phyloP scores from a whole-genome alignment of 2,888 invertebrate genomes.

The Plemyria rubiginata region DNA sequence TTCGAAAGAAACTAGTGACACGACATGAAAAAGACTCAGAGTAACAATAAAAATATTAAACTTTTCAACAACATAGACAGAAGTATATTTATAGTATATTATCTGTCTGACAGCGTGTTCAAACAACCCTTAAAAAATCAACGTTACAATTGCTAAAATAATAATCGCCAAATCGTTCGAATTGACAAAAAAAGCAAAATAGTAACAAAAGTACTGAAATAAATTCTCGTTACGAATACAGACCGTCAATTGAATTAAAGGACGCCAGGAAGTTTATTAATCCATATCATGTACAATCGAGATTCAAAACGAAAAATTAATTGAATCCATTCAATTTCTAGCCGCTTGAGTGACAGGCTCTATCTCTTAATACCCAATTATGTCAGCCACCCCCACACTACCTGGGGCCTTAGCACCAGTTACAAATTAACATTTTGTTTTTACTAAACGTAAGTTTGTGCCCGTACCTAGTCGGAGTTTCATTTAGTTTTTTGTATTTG shows the following conservation, averaged over 20 bases:
- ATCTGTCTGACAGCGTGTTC: no score
- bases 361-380: constrained; percentile 78
- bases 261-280: constrained; percentile 34
- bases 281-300: constrained; percentile 46
- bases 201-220: not conserved
- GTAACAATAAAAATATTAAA: no score
- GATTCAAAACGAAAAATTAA: constrained; percentile 68
- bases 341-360: constrained; percentile 67
- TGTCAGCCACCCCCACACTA: constrained; percentile 38
- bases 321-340: constrained; percentile 72
- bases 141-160: no score
- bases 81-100: no score
- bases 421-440: not conserved
- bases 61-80: no score
- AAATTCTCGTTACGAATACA: not conserved
- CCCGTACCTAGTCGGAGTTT: no score
- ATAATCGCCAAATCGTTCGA: not conserved
- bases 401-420: constrained; percentile 25
- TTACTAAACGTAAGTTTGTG: no score
- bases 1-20: no score
- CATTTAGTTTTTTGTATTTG: no score
- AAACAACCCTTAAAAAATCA: no score
- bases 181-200: not conserved
- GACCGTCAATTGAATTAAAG: constrained; percentile 34
- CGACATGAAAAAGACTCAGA: no score